Evolutionary conservation across 2,113 vertebrate species (phyloP).

Genomic region (Mesoclemmys tuberculata): DNA sequence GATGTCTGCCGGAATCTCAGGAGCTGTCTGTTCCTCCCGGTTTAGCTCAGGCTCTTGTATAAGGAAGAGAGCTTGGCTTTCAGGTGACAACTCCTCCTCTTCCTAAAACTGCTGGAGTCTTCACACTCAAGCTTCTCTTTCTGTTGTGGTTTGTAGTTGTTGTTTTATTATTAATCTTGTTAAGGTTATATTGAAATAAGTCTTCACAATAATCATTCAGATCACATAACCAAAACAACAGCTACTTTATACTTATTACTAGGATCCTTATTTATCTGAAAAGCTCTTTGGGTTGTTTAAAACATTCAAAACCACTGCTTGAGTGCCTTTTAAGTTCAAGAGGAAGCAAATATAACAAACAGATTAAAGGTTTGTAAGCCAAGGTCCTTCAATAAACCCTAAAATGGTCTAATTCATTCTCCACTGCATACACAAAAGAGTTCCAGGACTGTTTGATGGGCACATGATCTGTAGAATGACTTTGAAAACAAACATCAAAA

Average conservation of each 20-base stretch:
- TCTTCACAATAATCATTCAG: neutral
- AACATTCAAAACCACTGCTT: neutral
- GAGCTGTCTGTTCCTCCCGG: too few species aligned
- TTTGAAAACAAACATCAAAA: neutral
- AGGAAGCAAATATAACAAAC: neutral
- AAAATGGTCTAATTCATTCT: neutral
- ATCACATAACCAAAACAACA: neutral
- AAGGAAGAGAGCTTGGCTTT: too few species aligned
- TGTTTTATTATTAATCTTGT: too few species aligned
- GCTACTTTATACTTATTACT: slow-evolving; percentile 9
- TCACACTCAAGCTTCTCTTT: too few species aligned
- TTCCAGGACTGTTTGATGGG: neutral
- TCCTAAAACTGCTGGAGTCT: too few species aligned
- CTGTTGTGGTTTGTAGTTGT: too few species aligned
- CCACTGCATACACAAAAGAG: neutral
- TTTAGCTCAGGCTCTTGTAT: too few species aligned
- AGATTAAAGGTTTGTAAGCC: neutral
- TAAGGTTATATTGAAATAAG: too few species aligned
- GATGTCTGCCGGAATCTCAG: too few species aligned
- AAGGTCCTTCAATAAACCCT: neutral
- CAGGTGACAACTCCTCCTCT: too few species aligned
- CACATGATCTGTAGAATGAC: neutral
- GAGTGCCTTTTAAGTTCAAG: neutral
- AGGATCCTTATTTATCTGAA: neutral
- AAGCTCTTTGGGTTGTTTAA: neutral